Evolutionary conservation across 2,797 vertebrate genomes (phyloP).

Genomic region (Australoheros facetus): DNA sequence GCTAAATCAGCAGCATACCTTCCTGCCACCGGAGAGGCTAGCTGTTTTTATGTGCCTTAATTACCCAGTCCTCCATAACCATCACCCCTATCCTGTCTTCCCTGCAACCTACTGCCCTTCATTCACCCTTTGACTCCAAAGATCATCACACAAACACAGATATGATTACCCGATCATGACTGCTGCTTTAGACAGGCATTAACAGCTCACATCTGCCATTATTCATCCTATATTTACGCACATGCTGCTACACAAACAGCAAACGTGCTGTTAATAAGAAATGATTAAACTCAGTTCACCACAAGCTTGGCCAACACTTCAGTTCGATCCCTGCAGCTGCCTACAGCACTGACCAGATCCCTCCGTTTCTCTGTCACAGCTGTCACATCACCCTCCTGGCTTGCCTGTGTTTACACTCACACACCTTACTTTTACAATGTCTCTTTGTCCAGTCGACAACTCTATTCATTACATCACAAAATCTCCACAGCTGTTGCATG

Average conservation of each 20-base stretch:
- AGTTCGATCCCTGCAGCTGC: not conserved
- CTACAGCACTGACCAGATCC: not conserved
- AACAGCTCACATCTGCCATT: not conserved
- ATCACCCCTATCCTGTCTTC: conserved; percentile 45
- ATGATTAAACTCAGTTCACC: not conserved
- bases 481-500: not conserved
- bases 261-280: not conserved
- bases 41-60: conserved; percentile 81
- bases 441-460: not conserved
- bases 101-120: conserved; percentile 64
- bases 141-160: conserved; percentile 38
- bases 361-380: not conserved
- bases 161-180: conserved; percentile 6
- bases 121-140: conserved; percentile 64
- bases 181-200: not conserved
- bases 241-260: not conserved
- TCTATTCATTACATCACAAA: not conserved
- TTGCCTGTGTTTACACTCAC: not conserved
- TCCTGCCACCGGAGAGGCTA: conserved; percentile 73
- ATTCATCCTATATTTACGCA: not conserved
- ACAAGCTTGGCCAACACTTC: not conserved
- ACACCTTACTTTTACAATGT: not conserved
- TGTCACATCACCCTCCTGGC: not conserved
- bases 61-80: conserved; percentile 69
- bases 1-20: conserved; percentile 77